Evolutionary conservation across 53 echinoderm and acorn worm genomes (phyloP), one percentile per base, ranked within the genome.

Genomic region (Apostichopus leukothele): DNA sequence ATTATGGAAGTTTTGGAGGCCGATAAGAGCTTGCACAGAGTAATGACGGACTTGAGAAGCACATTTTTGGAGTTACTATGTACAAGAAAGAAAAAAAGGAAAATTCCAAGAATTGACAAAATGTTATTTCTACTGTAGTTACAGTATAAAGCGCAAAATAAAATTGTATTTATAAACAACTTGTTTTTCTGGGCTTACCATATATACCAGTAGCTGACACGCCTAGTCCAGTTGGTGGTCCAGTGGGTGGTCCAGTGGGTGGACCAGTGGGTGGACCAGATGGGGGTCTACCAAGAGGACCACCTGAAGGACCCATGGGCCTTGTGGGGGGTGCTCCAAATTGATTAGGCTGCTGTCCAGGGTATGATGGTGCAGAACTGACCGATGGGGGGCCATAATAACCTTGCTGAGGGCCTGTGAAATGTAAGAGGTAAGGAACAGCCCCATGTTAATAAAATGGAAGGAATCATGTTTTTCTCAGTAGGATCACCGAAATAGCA

Each of bases 321-420:
- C 89, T 92, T 12, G 76, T 86, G 12, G 88, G 55, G 23, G 93
- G 91, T 68, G 90, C 91, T 16, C 92, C 94, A 73, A 61, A 54
- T 63, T 88, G 73, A 20, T 80, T 66, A 68, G 84, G 75, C 73
- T 88, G 88, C 67, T 86, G 90, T 76, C 71, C 71, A 71, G 71
- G 71, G 6, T 71, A 18, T 71, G 88, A 78, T 13, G 59, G 51
- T 22, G 89, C 54, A 53, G 83, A 60, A 18, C 87, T 73, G 12
- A n/a, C 73, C 13, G 90, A 78, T 13, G 91, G 94, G 59, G 89
- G 88, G 18, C 79, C 86, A 75, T 76, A 71, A 86, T 67, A 67
- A 51, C 86, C 67, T 63, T 88, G 91, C 52, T 54, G 90, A 75
- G 88, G 76, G 14, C 76, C 75, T 75, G 55, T 21, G n/a, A 3